Evolutionary conservation across 2,797 vertebrate genomes (phyloP), one percentile per base, ranked within the genome.

Genomic region (Graptemys geographica): DNA sequence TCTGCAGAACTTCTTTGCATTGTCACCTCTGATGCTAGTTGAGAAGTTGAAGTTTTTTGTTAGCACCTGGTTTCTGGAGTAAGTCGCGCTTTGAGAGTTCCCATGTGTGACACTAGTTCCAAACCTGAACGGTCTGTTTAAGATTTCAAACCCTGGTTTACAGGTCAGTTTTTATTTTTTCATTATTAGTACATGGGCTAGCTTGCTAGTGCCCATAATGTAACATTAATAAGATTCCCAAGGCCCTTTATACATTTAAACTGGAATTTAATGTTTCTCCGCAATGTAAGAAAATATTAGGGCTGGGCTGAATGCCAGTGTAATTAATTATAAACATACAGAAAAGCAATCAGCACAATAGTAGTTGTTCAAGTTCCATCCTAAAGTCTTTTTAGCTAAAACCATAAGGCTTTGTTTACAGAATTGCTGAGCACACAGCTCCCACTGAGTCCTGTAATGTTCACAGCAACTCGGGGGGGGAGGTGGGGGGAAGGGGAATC

Each of bases 1-100:
- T 85, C 86, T 53, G 82, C 53, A 65, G 76, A 37, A 83, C 91
- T 96, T 93, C 27, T 91, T 96, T 94, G 80, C 88, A 86, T 93
- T 89, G 94, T 92, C 92, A 86, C 87, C 85, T 96, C 96, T 87
- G 90, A 94, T 15, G 28, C 88, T 57, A 47, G 89, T 1, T 78
- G 84, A 92, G 90, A 94, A 81, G 90, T 84, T 85, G 55, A 13
- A 83, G 65, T 84, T 84, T 92, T 96, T 72, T 49, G 84, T 76
- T 11, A 79, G 28, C 86, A 93, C 92, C 94, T 95, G 83, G 92
- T 86, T 90, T 13, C 5, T 88, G 85, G 56, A 82, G 74, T 27
- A 56, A 84, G 44, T 52, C 89, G 74, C 72, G 41, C 55, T 65
- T 69, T 91, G 49, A 59, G 87, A 52, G 88, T 65, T 16, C 37